Conservation (phyloP, 2,888 invertebrate species). For the Mythimna loreyi region DNA sequence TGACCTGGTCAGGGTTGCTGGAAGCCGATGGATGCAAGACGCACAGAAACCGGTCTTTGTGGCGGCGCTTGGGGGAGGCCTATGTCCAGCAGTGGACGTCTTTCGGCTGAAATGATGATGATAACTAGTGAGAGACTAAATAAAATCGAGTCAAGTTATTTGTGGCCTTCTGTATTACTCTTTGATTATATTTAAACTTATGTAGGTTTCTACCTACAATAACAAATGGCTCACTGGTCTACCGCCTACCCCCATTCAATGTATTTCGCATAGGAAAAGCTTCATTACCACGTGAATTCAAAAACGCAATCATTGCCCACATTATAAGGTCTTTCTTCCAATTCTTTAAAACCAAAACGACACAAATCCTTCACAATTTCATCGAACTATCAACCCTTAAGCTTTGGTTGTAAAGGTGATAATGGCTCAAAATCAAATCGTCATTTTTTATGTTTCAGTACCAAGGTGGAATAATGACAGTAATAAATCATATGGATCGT, state of each 20-base stretch:
- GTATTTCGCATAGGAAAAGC: slow-evolving; percentile 58
- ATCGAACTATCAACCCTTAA: slow-evolving; percentile 45
- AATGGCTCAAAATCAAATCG: slow-evolving; percentile 46
- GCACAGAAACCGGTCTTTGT: no score
- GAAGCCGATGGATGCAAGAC: no score
- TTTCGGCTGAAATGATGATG: no score
- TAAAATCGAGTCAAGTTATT: no score
- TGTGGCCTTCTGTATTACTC: no score
- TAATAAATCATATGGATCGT: slow-evolving; percentile 91
- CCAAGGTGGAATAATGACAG: slow-evolving; percentile 85
- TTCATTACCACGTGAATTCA: slow-evolving; percentile 76
- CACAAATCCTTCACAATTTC: slow-evolving; percentile 17
- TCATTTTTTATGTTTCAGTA: slow-evolving; percentile 79
- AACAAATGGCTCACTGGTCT: slow-evolving; percentile 9
- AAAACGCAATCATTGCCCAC: slow-evolving; percentile 82
- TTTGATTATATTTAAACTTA: background rate
- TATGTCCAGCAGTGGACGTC: no score
- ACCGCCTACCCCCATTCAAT: slow-evolving; percentile 17
- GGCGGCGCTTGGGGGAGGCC: no score
- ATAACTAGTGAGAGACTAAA: no score
- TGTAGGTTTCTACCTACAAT: no score
- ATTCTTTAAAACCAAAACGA: slow-evolving; percentile 56
- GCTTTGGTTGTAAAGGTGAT: slow-evolving; percentile 38
- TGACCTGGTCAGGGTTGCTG: no score
- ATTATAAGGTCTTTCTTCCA: slow-evolving; percentile 71